A percentile compares a stretch with the other conserved stretches of the same genome.
phyloP scores from a whole-genome alignment of 2,797 vertebrate genomes.

The Mormyrops boulengeri region DNA sequence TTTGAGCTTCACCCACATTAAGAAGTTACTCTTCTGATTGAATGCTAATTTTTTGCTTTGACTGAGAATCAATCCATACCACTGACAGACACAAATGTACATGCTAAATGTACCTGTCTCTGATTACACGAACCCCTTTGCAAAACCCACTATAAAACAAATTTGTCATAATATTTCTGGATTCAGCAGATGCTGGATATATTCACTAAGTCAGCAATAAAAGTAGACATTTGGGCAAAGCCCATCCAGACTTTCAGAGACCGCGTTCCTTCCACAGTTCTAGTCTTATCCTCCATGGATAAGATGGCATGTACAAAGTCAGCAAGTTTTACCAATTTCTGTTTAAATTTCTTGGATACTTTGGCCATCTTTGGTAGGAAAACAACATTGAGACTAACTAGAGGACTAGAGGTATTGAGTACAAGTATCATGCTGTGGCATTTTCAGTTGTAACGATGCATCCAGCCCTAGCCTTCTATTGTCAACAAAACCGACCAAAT shows the following conservation, averaged over 20 bases:
- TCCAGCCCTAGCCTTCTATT: background rate
- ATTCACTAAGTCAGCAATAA: background rate
- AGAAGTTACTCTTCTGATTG: background rate
- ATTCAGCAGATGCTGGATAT: background rate
- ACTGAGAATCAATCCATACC: background rate
- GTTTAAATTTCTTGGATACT: background rate
- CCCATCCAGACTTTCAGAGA: slow-evolving; percentile 25
- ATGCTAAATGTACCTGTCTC: background rate
- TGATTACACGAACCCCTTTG: background rate
- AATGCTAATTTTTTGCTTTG: background rate
- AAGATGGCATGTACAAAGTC: background rate
- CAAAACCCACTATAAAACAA: background rate
- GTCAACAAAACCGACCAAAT: background rate
- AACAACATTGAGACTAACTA: background rate
- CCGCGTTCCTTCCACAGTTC: slow-evolving; percentile 14
- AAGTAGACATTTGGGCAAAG: slow-evolving; percentile 14
- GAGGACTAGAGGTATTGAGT: background rate
- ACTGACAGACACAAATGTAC: background rate
- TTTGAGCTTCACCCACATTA: background rate
- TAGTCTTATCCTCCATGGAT: slow-evolving; percentile 3
- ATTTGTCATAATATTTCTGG: background rate
- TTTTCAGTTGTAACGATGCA: background rate
- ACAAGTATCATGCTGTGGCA: background rate
- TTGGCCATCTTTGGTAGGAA: background rate
- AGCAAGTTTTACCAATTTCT: background rate